Evolutionary conservation across 2,888 invertebrate species (phyloP), one percentile per base, ranked within the genome.

Genomic region (Mystacides longicornis): DNA sequence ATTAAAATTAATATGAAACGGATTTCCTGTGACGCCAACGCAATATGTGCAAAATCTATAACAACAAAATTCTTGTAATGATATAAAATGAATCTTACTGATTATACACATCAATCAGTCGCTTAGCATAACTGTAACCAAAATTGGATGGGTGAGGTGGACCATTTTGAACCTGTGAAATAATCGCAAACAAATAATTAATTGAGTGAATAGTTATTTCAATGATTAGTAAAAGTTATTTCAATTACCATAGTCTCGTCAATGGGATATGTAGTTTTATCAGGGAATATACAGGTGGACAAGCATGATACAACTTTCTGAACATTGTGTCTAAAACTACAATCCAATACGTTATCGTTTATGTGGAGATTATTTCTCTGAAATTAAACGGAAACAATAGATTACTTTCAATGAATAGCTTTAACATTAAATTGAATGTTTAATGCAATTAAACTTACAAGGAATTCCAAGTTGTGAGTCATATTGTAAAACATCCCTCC

Each of bases 251-350:
- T 98, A 1, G 90, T 90, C 76, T 99, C 99, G 71, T 98, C 92
- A 60, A 99, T 97, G 0, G 99, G 99, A 74, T 99, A 99, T 1
- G 85, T 82, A 0, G 95, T 96, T 70, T 97, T 92, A 68, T 99
- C 96, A 0, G 99, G 99, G 70, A 99, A 99, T 64, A 99, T 97
- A 68, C 99, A 99, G 0, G 99, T 99, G 0, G 98, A 99, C 9
- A 99, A 78, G 67, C 98, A 99, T 0, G 98, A 99, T 0, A 99
- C 90, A n/a, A 98, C 94, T 76, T 98, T 99, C 64, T 81, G 74
- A 11, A 98, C 95, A 33, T 84, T 82, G 53, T 70, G 73, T 65
- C 91, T 85, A 67, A 83, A 83, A 62, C 92, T 85, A 0, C 85
- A 82, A 66, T 87, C 82, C 27, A 99, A 74, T 0, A 99, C 90